phyloP scores from a whole-genome alignment of 2,113 vertebrate genomes.

The Caranx ignobilis region DNA sequence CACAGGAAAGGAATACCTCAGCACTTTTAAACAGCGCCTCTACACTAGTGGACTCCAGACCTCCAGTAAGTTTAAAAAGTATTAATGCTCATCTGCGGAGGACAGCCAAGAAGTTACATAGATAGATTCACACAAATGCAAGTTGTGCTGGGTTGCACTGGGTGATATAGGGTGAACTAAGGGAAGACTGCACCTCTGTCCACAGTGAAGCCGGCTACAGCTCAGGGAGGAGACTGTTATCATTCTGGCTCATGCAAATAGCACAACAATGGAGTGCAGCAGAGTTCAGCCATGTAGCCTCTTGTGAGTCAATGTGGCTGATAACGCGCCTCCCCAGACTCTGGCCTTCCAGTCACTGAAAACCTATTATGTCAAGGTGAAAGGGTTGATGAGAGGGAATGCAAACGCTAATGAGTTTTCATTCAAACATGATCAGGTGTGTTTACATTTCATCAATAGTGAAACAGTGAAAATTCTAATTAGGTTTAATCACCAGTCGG shows the following conservation, averaged over 20 bases:
- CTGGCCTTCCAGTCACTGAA: slow-evolving; percentile 6
- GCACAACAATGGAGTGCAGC: slow-evolving; percentile 44
- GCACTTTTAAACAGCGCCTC: neutral
- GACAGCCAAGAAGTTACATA: neutral
- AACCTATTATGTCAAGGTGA: slow-evolving; percentile 37
- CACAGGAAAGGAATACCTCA: neutral
- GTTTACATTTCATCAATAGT: slow-evolving; percentile 55
- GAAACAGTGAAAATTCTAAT: slow-evolving; percentile 17
- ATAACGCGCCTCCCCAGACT: slow-evolving; percentile 44
- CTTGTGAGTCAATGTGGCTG: slow-evolving; percentile 58
- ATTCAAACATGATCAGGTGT: slow-evolving; percentile 36
- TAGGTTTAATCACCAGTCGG: slow-evolving; percentile 14
- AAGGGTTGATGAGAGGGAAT: slow-evolving; percentile 31
- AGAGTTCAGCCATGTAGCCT: slow-evolving; percentile 46
- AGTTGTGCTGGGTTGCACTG: neutral
- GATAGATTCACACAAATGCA: slow-evolving; percentile 32
- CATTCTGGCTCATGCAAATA: slow-evolving; percentile 54
- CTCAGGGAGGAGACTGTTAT: slow-evolving; percentile 58
- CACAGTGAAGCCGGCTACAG: slow-evolving; percentile 7
- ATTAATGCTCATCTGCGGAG: neutral
- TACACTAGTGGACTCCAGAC: neutral
- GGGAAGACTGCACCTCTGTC: slow-evolving; percentile 12
- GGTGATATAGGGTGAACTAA: slow-evolving; percentile 18
- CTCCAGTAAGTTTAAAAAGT: neutral
- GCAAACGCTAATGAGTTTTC: slow-evolving; percentile 57